phyloP scores from a whole-genome alignment of 2,888 invertebrate genomes.

The Lathronympha strigana region DNA sequence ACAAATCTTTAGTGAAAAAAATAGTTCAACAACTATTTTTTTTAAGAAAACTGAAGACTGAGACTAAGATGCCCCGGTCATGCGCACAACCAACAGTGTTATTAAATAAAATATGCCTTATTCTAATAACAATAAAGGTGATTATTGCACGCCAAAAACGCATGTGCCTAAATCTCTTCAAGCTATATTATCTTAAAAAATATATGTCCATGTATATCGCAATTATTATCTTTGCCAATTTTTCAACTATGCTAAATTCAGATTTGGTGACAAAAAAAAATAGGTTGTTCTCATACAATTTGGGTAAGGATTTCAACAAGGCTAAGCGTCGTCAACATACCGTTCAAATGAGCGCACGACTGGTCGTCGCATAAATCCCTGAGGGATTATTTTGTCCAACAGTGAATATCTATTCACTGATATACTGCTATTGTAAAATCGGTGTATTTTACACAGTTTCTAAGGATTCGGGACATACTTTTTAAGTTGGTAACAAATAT shows the following conservation, averaged over 20 bases:
- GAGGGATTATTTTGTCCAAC: no score
- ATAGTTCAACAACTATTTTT: no score
- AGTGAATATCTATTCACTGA: no score
- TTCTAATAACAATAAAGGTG: background rate
- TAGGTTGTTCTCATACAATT: slow-evolving; percentile 5
- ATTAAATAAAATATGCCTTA: background rate
- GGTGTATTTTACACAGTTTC: no score
- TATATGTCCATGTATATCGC: slow-evolving; percentile 39
- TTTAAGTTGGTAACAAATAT: no score
- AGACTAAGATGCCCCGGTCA: no score
- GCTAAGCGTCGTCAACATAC: no score
- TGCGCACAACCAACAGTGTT: background rate
- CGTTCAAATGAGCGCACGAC: no score
- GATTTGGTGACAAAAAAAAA: slow-evolving; percentile 12
- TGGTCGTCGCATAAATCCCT: no score
- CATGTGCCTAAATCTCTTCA: slow-evolving; percentile 36
- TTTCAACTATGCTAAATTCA: slow-evolving; percentile 26
- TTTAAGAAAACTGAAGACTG: no score
- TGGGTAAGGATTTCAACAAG: background rate
- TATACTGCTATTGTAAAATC: no score
- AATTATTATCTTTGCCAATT: slow-evolving; percentile 17
- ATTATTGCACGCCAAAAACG: background rate
- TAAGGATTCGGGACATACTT: no score
- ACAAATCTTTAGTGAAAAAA: background rate
- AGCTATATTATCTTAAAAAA: slow-evolving; percentile 46